Evolutionary conservation across 2,888 invertebrate species (phyloP).

Genomic region (Eupithecia pulchellata): DNA sequence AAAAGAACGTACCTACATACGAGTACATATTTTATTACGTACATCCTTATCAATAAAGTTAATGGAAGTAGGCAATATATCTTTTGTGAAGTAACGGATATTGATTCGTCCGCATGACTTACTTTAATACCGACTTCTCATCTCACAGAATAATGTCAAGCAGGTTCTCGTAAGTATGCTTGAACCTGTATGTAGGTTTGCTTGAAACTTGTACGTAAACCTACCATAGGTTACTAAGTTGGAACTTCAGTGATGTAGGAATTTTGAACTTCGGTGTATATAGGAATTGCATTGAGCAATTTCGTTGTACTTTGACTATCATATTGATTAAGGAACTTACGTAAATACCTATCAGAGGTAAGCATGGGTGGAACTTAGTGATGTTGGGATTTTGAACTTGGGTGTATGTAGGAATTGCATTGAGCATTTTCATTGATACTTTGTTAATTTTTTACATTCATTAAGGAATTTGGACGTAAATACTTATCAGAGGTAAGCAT

Average conservation of each 20-base stretch:
- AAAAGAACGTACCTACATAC: neutral
- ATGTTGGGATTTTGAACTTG: too few relatives aligned
- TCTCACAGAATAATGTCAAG: neutral
- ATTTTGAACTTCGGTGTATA: too few relatives aligned
- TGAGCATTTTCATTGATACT: neutral
- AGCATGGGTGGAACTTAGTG: neutral
- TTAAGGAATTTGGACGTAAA: too few relatives aligned
- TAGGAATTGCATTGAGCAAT: neutral
- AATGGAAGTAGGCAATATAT: neutral
- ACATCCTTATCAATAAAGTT: neutral
- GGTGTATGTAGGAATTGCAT: neutral
- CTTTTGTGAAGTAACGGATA: neutral
- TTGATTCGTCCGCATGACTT: neutral
- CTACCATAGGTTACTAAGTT: too few relatives aligned
- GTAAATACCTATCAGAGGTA: too few relatives aligned
- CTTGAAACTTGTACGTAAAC: slow-evolving; percentile 8
- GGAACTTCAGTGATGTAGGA: neutral
- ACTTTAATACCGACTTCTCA: neutral
- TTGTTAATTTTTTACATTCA: too few relatives aligned
- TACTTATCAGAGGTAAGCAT: too few relatives aligned
- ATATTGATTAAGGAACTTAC: too few relatives aligned
- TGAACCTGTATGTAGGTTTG: neutral
- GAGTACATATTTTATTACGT: neutral
- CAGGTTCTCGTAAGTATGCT: slow-evolving; percentile 5
- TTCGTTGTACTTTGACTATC: neutral